phyloP scores from a whole-genome alignment of 2,888 invertebrate species.

The Tetragnatha montana region DNA sequence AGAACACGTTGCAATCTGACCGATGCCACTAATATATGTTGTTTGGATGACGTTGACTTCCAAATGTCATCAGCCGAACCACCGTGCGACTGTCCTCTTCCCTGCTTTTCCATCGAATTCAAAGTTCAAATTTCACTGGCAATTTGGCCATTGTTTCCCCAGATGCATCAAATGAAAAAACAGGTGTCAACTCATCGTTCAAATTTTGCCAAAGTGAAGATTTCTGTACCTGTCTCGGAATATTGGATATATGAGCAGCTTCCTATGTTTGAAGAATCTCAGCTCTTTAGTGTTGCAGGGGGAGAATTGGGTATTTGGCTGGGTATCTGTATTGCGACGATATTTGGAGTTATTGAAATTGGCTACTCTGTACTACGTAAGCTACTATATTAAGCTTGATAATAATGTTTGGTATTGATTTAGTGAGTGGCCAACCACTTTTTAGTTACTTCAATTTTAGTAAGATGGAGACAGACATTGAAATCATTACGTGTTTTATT shows the following conservation, averaged over 20 bases:
- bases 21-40: neutral
- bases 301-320: slow-evolving; percentile 17
- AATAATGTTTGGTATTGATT: too few relatives aligned
- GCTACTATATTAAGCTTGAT: neutral
- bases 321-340: neutral
- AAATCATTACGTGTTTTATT: too few relatives aligned
- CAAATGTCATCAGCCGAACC: neutral
- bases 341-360: slow-evolving; percentile 1
- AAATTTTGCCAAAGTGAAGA: neutral
- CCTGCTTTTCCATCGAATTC: neutral
- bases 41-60: neutral
- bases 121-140: neutral
- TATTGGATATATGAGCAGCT: neutral
- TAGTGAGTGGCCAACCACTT: too few relatives aligned
- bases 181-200: too few relatives aligned
- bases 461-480: too few relatives aligned
- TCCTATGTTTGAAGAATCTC: neutral
- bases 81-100: neutral
- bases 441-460: too few relatives aligned
- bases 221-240: neutral
- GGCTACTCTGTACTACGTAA: neutral
- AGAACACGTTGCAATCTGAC: neutral
- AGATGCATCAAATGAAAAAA: too few relatives aligned
- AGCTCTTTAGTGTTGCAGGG: neutral
- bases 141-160: neutral